A percentile compares a stretch with the other conserved stretches of the same genome.
Conservation (phyloP, 2,888 invertebrate genomes). For the Tholera decimalis region DNA sequence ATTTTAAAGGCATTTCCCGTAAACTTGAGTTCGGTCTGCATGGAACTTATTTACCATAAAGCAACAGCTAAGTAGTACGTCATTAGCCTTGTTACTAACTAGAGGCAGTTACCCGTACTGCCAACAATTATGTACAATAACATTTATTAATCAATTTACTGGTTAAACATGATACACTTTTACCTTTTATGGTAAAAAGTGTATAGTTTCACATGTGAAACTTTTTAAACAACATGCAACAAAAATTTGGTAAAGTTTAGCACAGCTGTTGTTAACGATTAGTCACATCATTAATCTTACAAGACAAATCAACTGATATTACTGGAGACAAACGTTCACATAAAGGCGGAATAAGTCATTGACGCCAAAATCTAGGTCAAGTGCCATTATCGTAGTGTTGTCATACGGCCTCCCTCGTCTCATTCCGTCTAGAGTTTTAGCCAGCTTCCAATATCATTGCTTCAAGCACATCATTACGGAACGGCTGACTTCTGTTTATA, state of each 20-base stretch:
- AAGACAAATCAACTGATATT: constrained; percentile 5
- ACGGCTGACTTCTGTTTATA: constrained; percentile 21
- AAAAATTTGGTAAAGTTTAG: background rate
- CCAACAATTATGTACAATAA: background rate
- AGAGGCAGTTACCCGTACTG: background rate
- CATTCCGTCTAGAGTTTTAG: constrained; percentile 24
- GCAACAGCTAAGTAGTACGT: constrained; percentile 2
- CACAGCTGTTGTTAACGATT: background rate
- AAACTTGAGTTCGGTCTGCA: constrained; percentile 38
- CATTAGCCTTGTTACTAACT: background rate
- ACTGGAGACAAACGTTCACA: background rate
- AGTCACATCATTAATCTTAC: constrained; percentile 1
- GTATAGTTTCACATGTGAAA: background rate
- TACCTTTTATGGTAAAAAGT: no score
- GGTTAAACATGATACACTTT: no score
- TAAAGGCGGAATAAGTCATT: constrained; percentile 23
- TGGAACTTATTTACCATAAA: constrained; percentile 35
- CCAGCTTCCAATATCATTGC: constrained; percentile 35
- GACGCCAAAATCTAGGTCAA: constrained; percentile 35
- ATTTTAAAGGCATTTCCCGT: constrained; percentile 63
- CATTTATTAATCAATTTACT: background rate
- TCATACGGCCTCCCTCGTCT: constrained; percentile 15
- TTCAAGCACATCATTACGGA: constrained; percentile 33
- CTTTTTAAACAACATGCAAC: background rate
- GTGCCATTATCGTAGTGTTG: constrained; percentile 11